Conservation (phyloP, 2,113 vertebrate genomes). For the Saguinus imperator region DNA sequence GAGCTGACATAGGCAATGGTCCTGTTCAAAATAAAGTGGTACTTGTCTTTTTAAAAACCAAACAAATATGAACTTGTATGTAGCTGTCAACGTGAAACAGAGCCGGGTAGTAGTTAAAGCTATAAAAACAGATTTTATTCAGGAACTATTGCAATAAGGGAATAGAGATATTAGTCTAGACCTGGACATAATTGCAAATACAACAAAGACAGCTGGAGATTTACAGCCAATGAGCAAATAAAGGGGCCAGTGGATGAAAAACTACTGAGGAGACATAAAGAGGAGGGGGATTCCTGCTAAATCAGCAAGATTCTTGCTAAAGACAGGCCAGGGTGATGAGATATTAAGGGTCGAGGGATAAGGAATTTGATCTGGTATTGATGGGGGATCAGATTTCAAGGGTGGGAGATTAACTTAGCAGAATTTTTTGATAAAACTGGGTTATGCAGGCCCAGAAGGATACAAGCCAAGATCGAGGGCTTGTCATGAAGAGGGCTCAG, state of each 20-base stretch:
- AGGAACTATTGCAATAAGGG: not conserved
- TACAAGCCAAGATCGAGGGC: not conserved
- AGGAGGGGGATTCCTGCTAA: not conserved
- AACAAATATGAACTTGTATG: not conserved
- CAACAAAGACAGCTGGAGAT: not conserved
- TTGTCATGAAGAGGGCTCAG: not conserved
- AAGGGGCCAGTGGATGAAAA: not conserved
- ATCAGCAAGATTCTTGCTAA: not conserved
- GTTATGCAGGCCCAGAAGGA: not conserved
- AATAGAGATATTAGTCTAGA: not conserved
- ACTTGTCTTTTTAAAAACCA: not conserved
- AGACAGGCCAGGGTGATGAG: not conserved
- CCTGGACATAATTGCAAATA: not conserved
- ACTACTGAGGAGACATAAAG: not conserved
- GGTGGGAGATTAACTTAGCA: not conserved
- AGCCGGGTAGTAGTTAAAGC: not conserved
- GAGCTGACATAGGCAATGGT: not conserved
- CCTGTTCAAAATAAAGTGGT: not conserved
- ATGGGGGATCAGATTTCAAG: not conserved
- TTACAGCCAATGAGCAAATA: not conserved
- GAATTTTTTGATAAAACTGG: not conserved
- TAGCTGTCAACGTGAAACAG: conserved; percentile 1
- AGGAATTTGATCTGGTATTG: not conserved
- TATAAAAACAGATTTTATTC: conserved; percentile 25
- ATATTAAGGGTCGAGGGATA: not conserved